These are phyloP conservation scores for Choloepus hoffmanni DNA, from an alignment of 2,113 vertebrate species.

Conservation along the genomic window DNA sequence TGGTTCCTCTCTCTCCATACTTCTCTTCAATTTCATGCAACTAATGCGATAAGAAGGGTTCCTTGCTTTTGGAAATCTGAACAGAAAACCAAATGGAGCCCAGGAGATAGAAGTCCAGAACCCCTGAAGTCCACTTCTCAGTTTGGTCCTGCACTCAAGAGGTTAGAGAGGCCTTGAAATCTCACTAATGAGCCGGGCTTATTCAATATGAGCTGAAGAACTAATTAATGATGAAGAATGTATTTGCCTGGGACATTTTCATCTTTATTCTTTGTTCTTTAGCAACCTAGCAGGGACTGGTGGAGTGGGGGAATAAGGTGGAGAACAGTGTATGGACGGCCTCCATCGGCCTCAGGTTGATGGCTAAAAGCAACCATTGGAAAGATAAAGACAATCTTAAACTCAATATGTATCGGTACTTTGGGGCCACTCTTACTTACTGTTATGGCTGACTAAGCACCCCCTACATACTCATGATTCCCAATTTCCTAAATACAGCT, in stretches of 20 bases:
- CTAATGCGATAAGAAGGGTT: neutral
- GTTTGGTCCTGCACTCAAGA: neutral
- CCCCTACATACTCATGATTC: neutral
- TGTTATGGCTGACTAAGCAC: neutral
- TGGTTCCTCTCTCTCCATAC: neutral
- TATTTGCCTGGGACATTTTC: neutral
- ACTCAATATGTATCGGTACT: neutral
- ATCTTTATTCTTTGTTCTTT: neutral
- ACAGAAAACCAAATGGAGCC: neutral
- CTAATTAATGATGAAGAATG: neutral
- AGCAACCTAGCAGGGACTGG: neutral
- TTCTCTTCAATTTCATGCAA: slow-evolving; percentile 6
- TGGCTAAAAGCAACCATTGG: neutral
- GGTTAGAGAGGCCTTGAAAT: neutral
- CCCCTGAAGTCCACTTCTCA: neutral
- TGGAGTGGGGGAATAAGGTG: neutral
- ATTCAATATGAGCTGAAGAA: neutral
- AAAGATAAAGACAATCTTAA: neutral
- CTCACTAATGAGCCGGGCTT: neutral
- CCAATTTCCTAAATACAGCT: neutral
- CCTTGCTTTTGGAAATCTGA: neutral
- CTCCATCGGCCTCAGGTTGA: neutral
- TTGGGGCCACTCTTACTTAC: neutral
- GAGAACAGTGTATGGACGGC: rapidly evolving
- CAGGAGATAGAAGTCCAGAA: neutral